Evolutionary conservation across 2,113 vertebrate genomes (phyloP).

Genomic region (Thymallus thymallus): DNA sequence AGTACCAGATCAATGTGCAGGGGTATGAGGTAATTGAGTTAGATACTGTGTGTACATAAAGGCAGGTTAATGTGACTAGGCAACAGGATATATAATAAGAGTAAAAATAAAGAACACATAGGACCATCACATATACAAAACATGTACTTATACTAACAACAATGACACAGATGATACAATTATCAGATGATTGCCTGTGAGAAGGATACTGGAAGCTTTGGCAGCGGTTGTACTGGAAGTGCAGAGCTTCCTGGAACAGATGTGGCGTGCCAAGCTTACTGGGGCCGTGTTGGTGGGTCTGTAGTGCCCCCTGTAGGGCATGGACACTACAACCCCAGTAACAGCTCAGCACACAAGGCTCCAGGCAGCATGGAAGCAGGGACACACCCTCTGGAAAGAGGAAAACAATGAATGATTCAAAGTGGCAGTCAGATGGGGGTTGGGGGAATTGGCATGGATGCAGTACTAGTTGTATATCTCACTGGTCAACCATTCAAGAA

Average conservation of each 20-base stretch:
- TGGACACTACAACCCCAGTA: slow-evolving; percentile 91
- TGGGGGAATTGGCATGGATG: not conserved
- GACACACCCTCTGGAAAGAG: slow-evolving; percentile 75
- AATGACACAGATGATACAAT: not conserved
- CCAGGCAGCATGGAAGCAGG: slow-evolving; percentile 81
- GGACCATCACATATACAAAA: not conserved
- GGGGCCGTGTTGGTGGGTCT: slow-evolving; percentile 74
- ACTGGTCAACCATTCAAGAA: not conserved
- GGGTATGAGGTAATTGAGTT: too few relatives aligned
- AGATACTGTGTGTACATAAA: too few relatives aligned
- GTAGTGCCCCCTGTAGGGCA: slow-evolving; percentile 81
- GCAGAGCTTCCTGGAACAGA: slow-evolving; percentile 81
- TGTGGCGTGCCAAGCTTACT: slow-evolving; percentile 74
- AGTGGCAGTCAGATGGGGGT: too few relatives aligned
- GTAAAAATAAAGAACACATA: not conserved
- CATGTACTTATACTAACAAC: not conserved
- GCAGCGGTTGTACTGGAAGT: slow-evolving; percentile 72
- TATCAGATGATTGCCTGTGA: not conserved
- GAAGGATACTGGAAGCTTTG: slow-evolving; percentile 91
- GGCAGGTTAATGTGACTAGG: too few relatives aligned
- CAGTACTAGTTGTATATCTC: not conserved
- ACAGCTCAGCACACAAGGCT: slow-evolving; percentile 84
- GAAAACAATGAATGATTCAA: not conserved
- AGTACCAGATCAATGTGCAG: too few relatives aligned
- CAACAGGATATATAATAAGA: too few relatives aligned